These are phyloP conservation scores for Eumacrocentrus americanus DNA, from an alignment of 2,888 invertebrate genomes.

Conservation along the genomic window DNA sequence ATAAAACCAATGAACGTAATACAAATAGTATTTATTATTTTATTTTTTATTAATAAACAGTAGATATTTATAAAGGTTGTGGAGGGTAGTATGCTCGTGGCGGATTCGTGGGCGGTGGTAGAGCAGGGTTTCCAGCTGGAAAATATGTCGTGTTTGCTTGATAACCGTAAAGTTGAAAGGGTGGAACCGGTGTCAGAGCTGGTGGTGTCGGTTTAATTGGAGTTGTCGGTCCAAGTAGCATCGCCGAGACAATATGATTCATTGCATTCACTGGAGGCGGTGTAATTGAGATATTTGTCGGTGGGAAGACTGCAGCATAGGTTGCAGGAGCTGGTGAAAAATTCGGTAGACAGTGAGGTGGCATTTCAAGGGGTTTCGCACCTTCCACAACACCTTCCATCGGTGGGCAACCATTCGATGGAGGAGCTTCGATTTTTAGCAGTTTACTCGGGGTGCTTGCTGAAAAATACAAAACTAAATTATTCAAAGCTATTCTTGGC, in stretches of 20 bases:
- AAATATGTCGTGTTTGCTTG: constrained; percentile 53
- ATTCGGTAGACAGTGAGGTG: constrained; percentile 49
- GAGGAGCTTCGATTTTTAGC: constrained; percentile 47
- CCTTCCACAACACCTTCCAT: constrained; percentile 45
- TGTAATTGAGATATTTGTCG: constrained; percentile 55
- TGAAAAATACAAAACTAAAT: constrained; percentile 30
- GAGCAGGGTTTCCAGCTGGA: constrained; percentile 44
- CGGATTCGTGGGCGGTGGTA: constrained; percentile 45
- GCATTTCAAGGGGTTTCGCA: constrained; percentile 49
- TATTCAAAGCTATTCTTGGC: no score
- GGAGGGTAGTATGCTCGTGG: constrained; percentile 55
- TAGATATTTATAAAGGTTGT: constrained; percentile 40
- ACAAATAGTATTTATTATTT: constrained; percentile 19
- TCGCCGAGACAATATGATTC: constrained; percentile 54
- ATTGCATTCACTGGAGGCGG: constrained; percentile 54
- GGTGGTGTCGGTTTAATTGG: constrained; percentile 47
- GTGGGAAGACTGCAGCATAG: constrained; percentile 57
- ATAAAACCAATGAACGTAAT: constrained; percentile 18
- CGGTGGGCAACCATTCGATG: constrained; percentile 54
- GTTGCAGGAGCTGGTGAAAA: constrained; percentile 48
- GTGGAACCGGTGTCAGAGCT: constrained; percentile 41
- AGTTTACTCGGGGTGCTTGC: constrained; percentile 50
- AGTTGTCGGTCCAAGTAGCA: constrained; percentile 46
- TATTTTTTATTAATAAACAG: neutral
- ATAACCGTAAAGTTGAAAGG: constrained; percentile 53